Conservation (phyloP, 1,140 invertebrate genomes). For the Holcopasites calliopsidis region DNA sequence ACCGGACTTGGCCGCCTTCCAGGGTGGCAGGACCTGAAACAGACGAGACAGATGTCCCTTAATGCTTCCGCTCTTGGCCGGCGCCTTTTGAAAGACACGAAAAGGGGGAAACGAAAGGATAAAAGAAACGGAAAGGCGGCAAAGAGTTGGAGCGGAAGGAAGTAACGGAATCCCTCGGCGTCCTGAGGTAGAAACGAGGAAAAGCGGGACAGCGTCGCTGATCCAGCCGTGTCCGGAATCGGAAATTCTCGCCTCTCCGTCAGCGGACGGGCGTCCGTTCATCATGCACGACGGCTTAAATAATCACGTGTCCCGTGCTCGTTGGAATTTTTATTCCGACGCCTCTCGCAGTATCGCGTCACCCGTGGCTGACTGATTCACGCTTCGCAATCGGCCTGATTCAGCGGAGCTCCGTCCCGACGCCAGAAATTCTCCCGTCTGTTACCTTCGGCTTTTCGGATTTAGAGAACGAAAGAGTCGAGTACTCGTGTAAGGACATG, state of each 20-base stretch:
- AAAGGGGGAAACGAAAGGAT: constrained; percentile 26
- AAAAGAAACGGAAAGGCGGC: not conserved
- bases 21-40: constrained; percentile 90
- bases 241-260: constrained; percentile 45
- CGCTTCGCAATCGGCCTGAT: constrained; percentile 19
- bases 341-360: constrained; percentile 5
- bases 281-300: constrained; percentile 54
- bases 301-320: constrained; percentile 52
- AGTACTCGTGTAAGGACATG: not conserved
- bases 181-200: constrained; percentile 54
- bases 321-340: constrained; percentile 42
- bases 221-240: constrained; percentile 55
- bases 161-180: constrained; percentile 41
- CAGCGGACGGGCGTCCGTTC: constrained; percentile 44
- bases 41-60: constrained; percentile 69
- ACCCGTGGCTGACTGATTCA: constrained; percentile 32
- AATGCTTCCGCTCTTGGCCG: constrained; percentile 56
- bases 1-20: constrained; percentile 92
- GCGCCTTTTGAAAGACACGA: constrained; percentile 1
- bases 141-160: constrained; percentile 17
- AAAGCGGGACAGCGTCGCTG: constrained; percentile 15
- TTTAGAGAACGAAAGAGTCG: not conserved
- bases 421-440: not conserved
- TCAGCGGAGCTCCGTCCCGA: not conserved
- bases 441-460: not conserved